These are phyloP conservation scores for Melanogrammus aeglefinus DNA, from an alignment of 2,797 vertebrate species.

Conservation along the genomic window DNA sequence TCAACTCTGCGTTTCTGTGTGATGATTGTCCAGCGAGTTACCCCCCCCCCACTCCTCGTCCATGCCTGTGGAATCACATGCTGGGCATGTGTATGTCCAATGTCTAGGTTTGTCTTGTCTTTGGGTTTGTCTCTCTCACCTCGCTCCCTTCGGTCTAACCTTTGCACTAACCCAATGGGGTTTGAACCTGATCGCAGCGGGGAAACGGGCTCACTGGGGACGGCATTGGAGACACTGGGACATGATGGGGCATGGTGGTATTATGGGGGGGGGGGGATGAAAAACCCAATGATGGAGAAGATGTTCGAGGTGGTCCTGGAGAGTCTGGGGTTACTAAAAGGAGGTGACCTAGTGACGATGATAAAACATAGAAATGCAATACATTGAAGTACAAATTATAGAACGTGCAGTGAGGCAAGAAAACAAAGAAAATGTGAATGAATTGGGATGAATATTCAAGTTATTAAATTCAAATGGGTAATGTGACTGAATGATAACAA, in stretches of 20 bases:
- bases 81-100: constrained; percentile 63
- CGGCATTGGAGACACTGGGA: constrained; percentile 16
- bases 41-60: constrained; percentile 21
- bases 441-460: not conserved
- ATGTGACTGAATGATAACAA: not conserved
- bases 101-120: constrained; percentile 51
- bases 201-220: constrained; percentile 51
- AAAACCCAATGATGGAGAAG: constrained; percentile 21
- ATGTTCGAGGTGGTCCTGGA: constrained; percentile 48
- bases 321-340: constrained; percentile 49
- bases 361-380: not conserved
- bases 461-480: not conserved
- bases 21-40: constrained; percentile 62
- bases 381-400: not conserved
- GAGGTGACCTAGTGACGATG: not conserved
- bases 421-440: not conserved
- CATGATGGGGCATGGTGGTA: constrained; percentile 24
- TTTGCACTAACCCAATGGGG: constrained; percentile 62
- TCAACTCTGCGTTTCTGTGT: constrained; percentile 24
- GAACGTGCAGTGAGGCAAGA: not conserved
- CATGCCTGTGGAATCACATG: constrained; percentile 58
- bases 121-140: constrained; percentile 41
- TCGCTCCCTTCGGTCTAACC: constrained; percentile 43
- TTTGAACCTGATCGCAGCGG: constrained; percentile 48
- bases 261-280: constrained; percentile 21